phyloP scores from a whole-genome alignment of 2,888 invertebrate genomes.

The Hypena proboscidalis region DNA sequence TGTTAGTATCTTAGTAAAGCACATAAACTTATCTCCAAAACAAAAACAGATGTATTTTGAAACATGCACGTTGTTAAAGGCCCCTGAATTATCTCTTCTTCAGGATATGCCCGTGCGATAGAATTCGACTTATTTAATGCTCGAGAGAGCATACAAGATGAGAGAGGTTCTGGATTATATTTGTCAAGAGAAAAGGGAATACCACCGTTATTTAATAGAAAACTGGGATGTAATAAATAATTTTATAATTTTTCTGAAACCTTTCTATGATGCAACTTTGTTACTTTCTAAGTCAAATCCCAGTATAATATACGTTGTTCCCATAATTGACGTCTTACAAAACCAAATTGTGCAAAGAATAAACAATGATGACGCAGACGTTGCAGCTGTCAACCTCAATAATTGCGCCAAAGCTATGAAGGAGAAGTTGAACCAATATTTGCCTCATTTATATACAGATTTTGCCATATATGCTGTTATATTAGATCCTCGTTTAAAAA shows the following conservation, averaged over 20 bases:
- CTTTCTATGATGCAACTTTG: slow-evolving; percentile 12
- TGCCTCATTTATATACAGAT: slow-evolving; percentile 6
- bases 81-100: slow-evolving; percentile 1
- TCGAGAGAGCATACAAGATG: slow-evolving; percentile 10
- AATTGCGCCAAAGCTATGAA: slow-evolving; percentile 2
- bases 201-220: slow-evolving; percentile 5
- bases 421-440: slow-evolving; percentile 6
- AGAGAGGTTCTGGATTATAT: slow-evolving; percentile 2
- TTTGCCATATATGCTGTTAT: slow-evolving; percentile 1
- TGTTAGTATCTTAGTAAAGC: slow-evolving; percentile 7
- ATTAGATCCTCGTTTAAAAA: slow-evolving; percentile 12
- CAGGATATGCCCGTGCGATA: slow-evolving; percentile 9
- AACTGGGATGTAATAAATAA: slow-evolving; percentile 3
- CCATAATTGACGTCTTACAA: slow-evolving; percentile 4
- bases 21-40: slow-evolving; percentile 16
- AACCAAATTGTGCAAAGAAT: not conserved
- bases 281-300: slow-evolving; percentile 15
- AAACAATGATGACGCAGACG: not conserved
- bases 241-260: slow-evolving; percentile 6
- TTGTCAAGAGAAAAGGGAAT: slow-evolving; percentile 4
- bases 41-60: slow-evolving; percentile 13
- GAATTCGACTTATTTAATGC: slow-evolving; percentile 16
- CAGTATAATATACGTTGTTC: slow-evolving; percentile 12
- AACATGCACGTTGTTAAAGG: slow-evolving; percentile 3
- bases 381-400: no score